Evolutionary conservation across 1,140 invertebrate species (phyloP), one percentile per base, ranked within the genome.

Genomic region (Potamilus streckersoni): DNA sequence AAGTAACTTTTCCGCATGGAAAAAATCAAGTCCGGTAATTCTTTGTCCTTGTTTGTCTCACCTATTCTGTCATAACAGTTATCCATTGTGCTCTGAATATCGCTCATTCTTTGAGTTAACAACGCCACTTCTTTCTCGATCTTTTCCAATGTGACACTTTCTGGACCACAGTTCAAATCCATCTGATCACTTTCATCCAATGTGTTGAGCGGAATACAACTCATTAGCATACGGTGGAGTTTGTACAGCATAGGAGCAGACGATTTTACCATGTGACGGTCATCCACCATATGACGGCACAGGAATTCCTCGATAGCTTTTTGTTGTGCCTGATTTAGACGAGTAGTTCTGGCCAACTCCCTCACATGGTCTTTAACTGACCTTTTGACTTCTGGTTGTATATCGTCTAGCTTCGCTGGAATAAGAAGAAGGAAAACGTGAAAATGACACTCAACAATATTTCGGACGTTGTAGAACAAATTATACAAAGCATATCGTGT

Each of bases 131-230:
- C 75, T 57, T 67, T 77, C 49, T 77, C 75, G 8, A 77, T 69
- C 38, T 73, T 77, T 19, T 77, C 75, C 57, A 77, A 68, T 23
- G 69, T 77, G 1, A 77, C 70, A 27, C 68, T 77, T 62, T 77
- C 75, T 11, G 75, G 75, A 15, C 62, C 20, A 12, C 65, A 60
- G n/a, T 23, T 63, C 13, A 77, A 49, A 58, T 77, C 75, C 69
- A 71, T 72, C 67, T 77, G 75, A 57, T 77, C 75, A 31, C 70
- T 77, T 73, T 77, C 75, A 60, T 68, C 70, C n/a, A 77, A 60
- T 17, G 70, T 68, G 12, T 64, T 68, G 8, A 77, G 2, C 19
- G 68, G 74, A 11, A 76, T 76, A 14, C 59, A 62, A 3, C 68
- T 65, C 14, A 70, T 17, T 0, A 72, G 49, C 56, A 63, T 23